Conservation (phyloP, 2,113 vertebrate species). For the Syrrhaptes paradoxus region DNA sequence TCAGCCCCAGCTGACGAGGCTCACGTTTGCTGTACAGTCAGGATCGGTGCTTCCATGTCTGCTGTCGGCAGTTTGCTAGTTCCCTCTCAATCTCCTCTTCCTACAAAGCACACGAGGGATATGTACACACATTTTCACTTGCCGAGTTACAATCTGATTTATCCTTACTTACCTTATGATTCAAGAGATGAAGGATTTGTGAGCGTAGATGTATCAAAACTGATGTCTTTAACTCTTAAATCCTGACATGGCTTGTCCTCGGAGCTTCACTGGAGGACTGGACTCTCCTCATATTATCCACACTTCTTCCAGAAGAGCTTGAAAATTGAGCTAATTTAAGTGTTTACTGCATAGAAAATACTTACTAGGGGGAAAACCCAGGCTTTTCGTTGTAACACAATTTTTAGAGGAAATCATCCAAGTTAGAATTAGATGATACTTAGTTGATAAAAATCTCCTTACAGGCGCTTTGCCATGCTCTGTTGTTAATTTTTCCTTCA, state of each 20-base stretch:
- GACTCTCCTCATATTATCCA: not conserved
- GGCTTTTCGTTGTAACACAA: not conserved
- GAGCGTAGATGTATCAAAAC: not conserved
- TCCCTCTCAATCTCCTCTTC: not conserved
- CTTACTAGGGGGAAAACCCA: not conserved
- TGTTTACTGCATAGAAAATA: not conserved
- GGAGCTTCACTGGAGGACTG: not conserved
- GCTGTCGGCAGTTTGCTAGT: not conserved
- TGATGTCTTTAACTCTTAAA: not conserved
- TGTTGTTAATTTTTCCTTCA: not conserved
- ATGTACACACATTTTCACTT: not conserved
- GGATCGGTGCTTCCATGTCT: not conserved
- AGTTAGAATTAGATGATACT: not conserved
- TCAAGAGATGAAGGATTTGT: not conserved
- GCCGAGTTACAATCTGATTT: not conserved
- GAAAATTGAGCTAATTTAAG: not conserved
- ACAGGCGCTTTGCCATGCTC: not conserved
- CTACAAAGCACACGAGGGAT: not conserved
- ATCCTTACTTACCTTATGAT: not conserved
- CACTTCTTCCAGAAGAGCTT: not conserved
- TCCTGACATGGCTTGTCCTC: not conserved
- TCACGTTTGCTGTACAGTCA: accelerated
- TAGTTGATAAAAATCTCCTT: constrained; percentile 16
- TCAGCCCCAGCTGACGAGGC: not conserved
- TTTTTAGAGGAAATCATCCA: not conserved